These are phyloP conservation scores for Hylia prasina DNA, from an alignment of 2,113 vertebrate species.

Conservation along the genomic window DNA sequence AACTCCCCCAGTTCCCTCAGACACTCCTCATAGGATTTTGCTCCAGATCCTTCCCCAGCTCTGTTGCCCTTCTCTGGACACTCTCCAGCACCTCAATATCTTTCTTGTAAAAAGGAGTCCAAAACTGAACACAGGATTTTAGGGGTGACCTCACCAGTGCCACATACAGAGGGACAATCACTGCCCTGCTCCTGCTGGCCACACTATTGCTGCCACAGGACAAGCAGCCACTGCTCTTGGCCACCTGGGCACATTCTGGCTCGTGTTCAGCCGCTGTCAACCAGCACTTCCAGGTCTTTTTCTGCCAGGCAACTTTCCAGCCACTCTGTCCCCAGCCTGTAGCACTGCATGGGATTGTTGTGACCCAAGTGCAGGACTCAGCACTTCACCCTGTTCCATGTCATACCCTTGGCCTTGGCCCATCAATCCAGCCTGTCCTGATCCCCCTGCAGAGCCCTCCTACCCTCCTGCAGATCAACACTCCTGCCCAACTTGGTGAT, in stretches of 20 bases:
- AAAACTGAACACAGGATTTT: background rate
- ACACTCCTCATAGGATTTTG: background rate
- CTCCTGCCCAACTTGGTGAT: background rate
- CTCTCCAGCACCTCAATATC: background rate
- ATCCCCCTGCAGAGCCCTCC: background rate
- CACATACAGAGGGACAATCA: accelerated
- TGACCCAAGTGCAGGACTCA: background rate
- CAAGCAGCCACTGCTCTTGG: background rate
- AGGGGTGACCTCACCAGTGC: background rate
- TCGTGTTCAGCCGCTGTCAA: background rate
- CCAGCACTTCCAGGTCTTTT: background rate
- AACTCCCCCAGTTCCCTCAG: background rate
- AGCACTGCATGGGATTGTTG: background rate
- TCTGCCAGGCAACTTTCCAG: accelerated
- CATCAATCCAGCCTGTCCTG: background rate
- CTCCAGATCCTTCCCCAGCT: background rate
- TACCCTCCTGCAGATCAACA: background rate
- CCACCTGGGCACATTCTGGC: background rate
- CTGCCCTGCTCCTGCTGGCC: background rate
- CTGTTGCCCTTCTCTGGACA: background rate
- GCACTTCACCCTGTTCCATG: background rate
- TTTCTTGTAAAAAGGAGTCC: background rate
- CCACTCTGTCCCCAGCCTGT: background rate
- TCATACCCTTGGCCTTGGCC: background rate
- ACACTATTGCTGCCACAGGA: background rate